A percentile compares a stretch with the other conserved stretches of the same genome.
Evolutionary conservation across 2,113 vertebrate species (phyloP).

Genomic region (Mormyrus iriodes): DNA sequence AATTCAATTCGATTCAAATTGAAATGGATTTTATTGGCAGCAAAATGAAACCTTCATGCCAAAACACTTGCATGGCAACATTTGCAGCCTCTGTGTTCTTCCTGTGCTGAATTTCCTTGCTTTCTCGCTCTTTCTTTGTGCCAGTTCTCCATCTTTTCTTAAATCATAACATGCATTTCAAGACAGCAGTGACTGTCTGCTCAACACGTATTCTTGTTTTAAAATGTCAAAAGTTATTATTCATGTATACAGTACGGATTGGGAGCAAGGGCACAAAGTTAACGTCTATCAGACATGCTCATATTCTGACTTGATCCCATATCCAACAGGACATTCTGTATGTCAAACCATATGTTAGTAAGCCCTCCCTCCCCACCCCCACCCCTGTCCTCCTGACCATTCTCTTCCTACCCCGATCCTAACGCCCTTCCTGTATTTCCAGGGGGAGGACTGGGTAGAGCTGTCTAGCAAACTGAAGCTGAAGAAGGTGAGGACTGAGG

Average conservation of each 20-base stretch:
- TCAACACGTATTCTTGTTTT: background rate
- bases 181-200: background rate
- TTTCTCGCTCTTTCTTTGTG: constrained; percentile 35
- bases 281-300: background rate
- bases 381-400: background rate
- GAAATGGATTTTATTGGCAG: constrained; percentile 66
- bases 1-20: constrained; percentile 65
- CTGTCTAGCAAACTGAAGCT: constrained; percentile 50
- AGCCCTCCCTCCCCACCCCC: background rate
- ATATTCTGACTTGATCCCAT: background rate
- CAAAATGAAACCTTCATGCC: constrained; percentile 48
- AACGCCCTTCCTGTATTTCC: constrained; percentile 13
- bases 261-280: background rate
- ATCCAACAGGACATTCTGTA: background rate
- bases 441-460: constrained; percentile 61
- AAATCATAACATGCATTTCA: background rate
- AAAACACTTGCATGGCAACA: constrained; percentile 59
- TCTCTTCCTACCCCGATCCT: constrained; percentile 12
- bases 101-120: constrained; percentile 45
- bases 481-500: constrained; percentile 36
- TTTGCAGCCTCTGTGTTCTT: constrained; percentile 47
- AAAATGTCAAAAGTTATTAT: background rate
- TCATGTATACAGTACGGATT: background rate
- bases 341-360: background rate
- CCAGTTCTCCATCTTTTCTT: background rate